A percentile compares a stretch with the other conserved stretches of the same genome.
Conservation (phyloP, 2,888 invertebrate species). For the Vanessa cardui region DNA sequence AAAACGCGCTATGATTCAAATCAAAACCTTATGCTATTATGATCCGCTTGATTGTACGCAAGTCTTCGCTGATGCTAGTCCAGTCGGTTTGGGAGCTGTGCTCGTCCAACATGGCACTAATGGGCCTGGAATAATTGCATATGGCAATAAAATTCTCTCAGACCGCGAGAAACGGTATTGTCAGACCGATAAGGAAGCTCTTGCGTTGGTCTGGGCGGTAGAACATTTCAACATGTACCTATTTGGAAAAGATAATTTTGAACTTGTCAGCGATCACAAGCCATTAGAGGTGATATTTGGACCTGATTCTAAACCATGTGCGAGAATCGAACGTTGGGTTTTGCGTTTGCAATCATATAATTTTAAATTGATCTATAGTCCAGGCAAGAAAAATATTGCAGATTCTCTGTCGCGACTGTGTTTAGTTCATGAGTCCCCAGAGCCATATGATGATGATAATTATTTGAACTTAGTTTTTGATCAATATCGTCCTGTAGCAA, state of each 20-base stretch:
- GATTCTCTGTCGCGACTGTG: constrained; percentile 42
- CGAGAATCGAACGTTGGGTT: constrained; percentile 52
- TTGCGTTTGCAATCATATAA: constrained; percentile 42
- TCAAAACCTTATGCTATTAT: constrained; percentile 13
- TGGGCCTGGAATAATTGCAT: not conserved
- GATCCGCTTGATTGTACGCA: not conserved
- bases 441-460: too few relatives aligned
- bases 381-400: constrained; percentile 44
- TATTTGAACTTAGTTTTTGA: too few relatives aligned
- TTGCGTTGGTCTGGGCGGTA: constrained; percentile 41
- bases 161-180: constrained; percentile 44
- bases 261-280: constrained; percentile 41
- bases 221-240: constrained; percentile 34
- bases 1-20: constrained; percentile 1
- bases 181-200: constrained; percentile 48
- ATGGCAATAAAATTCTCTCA: constrained; percentile 35
- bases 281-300: constrained; percentile 53
- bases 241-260: constrained; percentile 30
- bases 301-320: constrained; percentile 48
- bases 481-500: too few relatives aligned
- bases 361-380: too few relatives aligned
- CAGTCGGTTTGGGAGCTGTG: not conserved
- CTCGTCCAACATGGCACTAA: not conserved
- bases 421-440: too few relatives aligned
- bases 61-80: not conserved